Conservation (phyloP, 2,797 vertebrate species). For the Galagoides demidoff region DNA sequence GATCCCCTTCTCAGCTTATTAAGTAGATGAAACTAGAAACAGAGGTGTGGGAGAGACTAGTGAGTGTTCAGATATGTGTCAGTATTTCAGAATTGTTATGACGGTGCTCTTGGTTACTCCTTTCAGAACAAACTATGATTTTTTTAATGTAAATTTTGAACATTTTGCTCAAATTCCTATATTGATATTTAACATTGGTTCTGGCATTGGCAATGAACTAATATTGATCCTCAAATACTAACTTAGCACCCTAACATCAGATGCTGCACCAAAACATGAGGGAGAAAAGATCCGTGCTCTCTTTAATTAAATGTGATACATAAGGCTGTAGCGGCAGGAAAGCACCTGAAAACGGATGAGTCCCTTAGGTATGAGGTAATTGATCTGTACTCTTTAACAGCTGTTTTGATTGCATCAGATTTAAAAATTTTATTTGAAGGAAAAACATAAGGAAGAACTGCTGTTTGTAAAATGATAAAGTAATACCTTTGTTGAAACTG, state of each 20-base stretch:
- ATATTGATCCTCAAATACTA: conserved; percentile 1
- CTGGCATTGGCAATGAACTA: background rate
- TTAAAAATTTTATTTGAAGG: conserved; percentile 43
- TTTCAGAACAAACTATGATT: background rate
- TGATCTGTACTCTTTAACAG: background rate
- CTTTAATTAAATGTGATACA: conserved; percentile 47
- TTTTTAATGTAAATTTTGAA: conserved; percentile 24
- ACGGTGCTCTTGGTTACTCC: background rate
- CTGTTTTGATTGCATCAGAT: background rate
- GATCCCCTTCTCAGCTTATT: background rate
- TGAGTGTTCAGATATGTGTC: background rate
- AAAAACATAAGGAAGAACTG: background rate
- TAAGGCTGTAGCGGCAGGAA: conserved; percentile 27
- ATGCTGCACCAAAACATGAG: conserved; percentile 24
- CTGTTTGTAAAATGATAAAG: background rate
- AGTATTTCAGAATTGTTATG: background rate
- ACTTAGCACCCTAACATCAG: background rate
- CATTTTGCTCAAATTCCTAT: conserved; percentile 22
- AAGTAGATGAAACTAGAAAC: background rate
- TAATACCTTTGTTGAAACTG: background rate
- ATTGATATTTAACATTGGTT: conserved; percentile 12
- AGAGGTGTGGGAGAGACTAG: background rate
- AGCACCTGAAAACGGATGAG: conserved; percentile 4
- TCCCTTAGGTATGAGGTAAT: background rate
- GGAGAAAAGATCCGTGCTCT: background rate